phyloP scores from a whole-genome alignment of 2,113 vertebrate genomes.

The Eolophus roseicapilla region DNA sequence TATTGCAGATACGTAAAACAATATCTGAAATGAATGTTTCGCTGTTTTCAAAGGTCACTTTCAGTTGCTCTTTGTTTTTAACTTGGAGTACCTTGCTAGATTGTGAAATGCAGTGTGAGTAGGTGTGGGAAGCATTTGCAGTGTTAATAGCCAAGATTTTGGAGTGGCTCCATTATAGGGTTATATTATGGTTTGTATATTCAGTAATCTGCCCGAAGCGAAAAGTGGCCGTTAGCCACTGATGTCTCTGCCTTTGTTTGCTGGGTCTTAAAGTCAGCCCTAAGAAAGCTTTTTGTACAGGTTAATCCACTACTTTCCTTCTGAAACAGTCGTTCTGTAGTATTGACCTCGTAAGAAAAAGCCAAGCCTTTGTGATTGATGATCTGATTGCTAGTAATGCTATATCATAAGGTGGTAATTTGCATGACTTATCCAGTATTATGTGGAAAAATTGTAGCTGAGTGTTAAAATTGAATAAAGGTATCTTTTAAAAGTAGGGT shows the following conservation, averaged over 20 bases:
- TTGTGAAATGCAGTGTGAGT: not conserved
- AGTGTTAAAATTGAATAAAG: not conserved
- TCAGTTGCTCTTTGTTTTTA: not conserved
- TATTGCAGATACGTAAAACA: not conserved
- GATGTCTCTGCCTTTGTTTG: not conserved
- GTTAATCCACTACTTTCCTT: not conserved
- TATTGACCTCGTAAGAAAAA: not conserved
- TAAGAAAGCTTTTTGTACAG: not conserved
- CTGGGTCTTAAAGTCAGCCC: not conserved
- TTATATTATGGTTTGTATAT: not conserved
- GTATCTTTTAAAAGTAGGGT: not conserved
- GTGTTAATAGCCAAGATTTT: not conserved
- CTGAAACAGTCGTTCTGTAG: not conserved
- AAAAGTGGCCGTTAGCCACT: not conserved
- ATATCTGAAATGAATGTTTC: not conserved
- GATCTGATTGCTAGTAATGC: not conserved
- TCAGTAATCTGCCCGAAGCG: not conserved
- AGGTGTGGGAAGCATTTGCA: not conserved
- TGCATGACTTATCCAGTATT: not conserved
- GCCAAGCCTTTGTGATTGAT: not conserved
- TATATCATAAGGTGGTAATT: not conserved
- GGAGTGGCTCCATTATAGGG: not conserved
- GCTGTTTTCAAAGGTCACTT: not conserved
- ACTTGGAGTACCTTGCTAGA: accelerated
- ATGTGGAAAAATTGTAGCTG: not conserved